Evolutionary conservation across 2,888 invertebrate species (phyloP).

Genomic region (Eustalomyia histrio): DNA sequence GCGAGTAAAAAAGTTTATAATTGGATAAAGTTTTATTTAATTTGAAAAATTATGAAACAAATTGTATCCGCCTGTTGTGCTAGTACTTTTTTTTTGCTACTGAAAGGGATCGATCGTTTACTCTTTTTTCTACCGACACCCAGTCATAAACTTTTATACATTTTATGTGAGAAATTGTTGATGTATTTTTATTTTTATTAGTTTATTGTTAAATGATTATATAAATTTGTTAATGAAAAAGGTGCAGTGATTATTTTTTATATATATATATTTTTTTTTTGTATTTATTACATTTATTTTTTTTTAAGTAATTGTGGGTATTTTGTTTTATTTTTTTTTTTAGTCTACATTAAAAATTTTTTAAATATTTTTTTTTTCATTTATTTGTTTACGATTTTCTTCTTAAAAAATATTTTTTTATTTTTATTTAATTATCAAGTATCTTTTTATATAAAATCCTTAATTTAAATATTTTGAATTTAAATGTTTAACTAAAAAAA

Average conservation of each 20-base stretch:
- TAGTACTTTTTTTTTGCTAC: no score
- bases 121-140: no score
- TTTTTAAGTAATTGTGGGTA: conserved; percentile 31
- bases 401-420: conserved; percentile 18
- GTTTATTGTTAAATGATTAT: conserved; percentile 5
- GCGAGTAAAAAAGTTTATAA: no score
- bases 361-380: conserved; percentile 16
- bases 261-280: background rate
- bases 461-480: conserved; percentile 21
- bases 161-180: conserved; percentile 36
- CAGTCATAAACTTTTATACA: no score
- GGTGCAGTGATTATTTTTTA: conserved; percentile 30
- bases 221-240: conserved; percentile 23
- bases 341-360: conserved; percentile 41
- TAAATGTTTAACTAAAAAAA: conserved; percentile 33
- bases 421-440: conserved; percentile 18
- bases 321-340: conserved; percentile 25
- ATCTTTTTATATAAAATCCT: conserved; percentile 33
- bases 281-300: conserved; percentile 25
- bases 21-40: no score
- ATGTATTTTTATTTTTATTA: conserved; percentile 45
- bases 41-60: no score
- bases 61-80: no score
- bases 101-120: no score
- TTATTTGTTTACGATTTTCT: conserved; percentile 10